Conservation (phyloP, 2,113 vertebrate genomes). For the Perca flavescens region DNA sequence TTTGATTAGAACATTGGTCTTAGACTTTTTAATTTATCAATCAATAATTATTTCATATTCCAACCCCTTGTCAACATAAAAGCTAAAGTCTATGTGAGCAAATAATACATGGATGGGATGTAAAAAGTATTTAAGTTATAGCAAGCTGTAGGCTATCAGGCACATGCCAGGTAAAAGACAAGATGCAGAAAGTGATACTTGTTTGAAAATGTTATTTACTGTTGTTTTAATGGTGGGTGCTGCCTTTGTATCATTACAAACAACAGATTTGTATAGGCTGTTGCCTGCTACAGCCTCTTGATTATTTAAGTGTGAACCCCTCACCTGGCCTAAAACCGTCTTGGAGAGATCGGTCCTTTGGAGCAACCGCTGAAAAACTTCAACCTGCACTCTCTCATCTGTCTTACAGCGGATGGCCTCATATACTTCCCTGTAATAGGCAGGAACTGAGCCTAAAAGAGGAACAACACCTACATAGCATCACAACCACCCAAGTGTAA, state of each 20-base stretch:
- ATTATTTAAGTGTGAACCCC: slow-evolving; percentile 22
- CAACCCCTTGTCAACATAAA: not conserved
- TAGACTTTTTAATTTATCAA: not conserved
- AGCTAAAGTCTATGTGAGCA: not conserved
- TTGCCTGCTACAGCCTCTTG: not conserved
- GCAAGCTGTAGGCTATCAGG: not conserved
- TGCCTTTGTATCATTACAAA: not conserved
- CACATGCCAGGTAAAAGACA: not conserved
- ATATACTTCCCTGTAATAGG: slow-evolving; percentile 86
- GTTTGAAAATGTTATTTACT: not conserved
- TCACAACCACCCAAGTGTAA: slow-evolving; percentile 10
- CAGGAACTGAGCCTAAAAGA: slow-evolving; percentile 84
- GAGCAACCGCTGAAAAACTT: slow-evolving; percentile 84
- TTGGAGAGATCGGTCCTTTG: slow-evolving; percentile 78
- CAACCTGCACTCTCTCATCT: slow-evolving; percentile 81
- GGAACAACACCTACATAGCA: slow-evolving; percentile 52
- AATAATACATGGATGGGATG: not conserved
- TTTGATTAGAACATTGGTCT: not conserved
- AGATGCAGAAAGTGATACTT: not conserved
- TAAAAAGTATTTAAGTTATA: not conserved
- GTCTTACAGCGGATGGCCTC: slow-evolving; percentile 82
- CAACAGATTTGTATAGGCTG: not conserved
- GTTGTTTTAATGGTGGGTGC: not conserved
- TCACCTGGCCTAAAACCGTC: slow-evolving; percentile 80
- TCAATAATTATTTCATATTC: not conserved